These are phyloP conservation scores for Clarias gariepinus DNA, from an alignment of 2,113 vertebrate genomes.

Conservation along the genomic window DNA sequence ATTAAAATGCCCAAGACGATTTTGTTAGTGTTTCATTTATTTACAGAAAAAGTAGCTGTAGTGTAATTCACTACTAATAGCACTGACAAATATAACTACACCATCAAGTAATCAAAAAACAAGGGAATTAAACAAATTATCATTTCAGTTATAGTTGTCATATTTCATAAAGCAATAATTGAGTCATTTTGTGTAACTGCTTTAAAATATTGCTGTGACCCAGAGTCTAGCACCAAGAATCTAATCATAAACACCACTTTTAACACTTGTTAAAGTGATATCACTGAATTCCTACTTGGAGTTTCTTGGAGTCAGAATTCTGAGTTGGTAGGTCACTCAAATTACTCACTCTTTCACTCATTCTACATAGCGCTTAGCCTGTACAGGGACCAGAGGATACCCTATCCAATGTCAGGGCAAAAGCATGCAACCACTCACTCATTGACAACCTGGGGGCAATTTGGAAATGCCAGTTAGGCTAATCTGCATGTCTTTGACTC, in stretches of 20 bases:
- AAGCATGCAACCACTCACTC: no score
- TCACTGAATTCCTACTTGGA: background rate
- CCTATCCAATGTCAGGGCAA: no score
- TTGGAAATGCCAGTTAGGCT: no score
- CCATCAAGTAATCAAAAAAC: background rate
- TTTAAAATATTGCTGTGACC: background rate
- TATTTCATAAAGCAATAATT: background rate
- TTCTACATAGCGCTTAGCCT: no score
- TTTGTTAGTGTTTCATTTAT: background rate
- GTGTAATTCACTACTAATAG: background rate
- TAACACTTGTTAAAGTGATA: background rate
- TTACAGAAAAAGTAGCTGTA: background rate
- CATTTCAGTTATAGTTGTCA: background rate
- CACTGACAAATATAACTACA: background rate
- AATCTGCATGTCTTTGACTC: no score
- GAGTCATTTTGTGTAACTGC: background rate
- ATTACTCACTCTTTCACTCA: background rate
- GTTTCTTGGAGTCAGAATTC: background rate
- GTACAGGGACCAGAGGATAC: no score
- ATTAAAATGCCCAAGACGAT: slow-evolving; percentile 1
- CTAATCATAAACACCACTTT: background rate
- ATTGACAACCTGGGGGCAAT: no score
- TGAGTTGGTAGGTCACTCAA: background rate
- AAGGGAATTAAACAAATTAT: background rate
- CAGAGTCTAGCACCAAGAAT: background rate